Percentiles rank a stretch among this genome's conserved stretches.
These are phyloP conservation scores for Anastatus disparis DNA, from an alignment of 1,140 invertebrate genomes.

Conservation along the genomic window DNA sequence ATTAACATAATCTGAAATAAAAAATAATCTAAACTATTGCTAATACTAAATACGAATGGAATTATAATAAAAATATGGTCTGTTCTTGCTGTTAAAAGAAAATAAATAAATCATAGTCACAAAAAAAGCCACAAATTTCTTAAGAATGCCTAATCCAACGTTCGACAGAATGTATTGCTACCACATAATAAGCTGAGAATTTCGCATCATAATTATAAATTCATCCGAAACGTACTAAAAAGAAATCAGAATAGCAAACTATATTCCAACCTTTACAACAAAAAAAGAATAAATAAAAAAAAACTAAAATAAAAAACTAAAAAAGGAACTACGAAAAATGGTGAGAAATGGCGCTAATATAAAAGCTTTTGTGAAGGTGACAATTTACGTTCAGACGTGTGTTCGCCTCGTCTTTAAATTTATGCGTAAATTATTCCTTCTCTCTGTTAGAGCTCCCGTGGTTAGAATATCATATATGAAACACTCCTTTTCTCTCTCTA, in stretches of 20 bases:
- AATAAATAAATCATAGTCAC: too few species aligned
- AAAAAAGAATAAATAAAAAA: neutral
- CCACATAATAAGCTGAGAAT: too few species aligned
- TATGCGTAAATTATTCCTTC: conserved; percentile 36
- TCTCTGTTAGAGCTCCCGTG: conserved; percentile 26
- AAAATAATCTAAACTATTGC: too few species aligned
- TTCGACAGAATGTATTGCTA: too few species aligned
- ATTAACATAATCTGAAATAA: too few species aligned
- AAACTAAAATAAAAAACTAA: neutral
- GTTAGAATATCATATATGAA: conserved; percentile 1
- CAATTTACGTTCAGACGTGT: conserved; percentile 33
- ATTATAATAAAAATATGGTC: too few species aligned
- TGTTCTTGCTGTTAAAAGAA: too few species aligned
- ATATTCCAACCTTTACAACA: neutral
- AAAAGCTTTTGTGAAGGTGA: conserved; percentile 34
- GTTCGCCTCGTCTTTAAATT: conserved; percentile 28
- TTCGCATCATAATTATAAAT: conserved; percentile 23
- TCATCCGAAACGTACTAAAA: conserved; percentile 15
- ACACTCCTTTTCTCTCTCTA: neutral
- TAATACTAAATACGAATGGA: too few species aligned
- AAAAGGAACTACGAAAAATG: neutral
- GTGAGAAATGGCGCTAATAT: conserved; percentile 33
- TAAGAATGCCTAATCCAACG: too few species aligned
- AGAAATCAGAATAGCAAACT: neutral
- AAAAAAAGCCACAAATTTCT: too few species aligned